These are phyloP conservation scores for Cenopis cana DNA, from an alignment of 2,888 invertebrate species.

Conservation along the genomic window DNA sequence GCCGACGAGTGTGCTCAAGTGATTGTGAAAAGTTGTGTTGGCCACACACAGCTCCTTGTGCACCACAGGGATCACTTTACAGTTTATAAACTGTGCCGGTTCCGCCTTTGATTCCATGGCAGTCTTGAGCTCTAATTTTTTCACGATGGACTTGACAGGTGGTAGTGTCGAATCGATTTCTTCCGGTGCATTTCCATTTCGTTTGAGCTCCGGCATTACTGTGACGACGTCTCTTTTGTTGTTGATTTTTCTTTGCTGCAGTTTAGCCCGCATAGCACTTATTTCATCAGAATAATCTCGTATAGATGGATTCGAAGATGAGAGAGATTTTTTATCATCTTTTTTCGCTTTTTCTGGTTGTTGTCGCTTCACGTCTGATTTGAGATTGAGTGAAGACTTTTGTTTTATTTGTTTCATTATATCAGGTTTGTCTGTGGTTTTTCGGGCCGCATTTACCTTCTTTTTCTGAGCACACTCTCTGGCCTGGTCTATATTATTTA, in stretches of 20 bases:
- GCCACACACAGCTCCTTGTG: conserved; percentile 80
- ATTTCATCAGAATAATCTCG: conserved; percentile 82
- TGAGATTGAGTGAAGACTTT: conserved; percentile 77
- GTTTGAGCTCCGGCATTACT: conserved; percentile 64
- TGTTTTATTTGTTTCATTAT: conserved; percentile 76
- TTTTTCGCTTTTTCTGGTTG: conserved; percentile 73
- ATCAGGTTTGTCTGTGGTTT: conserved; percentile 71
- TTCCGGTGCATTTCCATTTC: conserved; percentile 68
- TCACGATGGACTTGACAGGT: conserved; percentile 80
- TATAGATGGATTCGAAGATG: conserved; percentile 68
- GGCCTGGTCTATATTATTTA: conserved; percentile 82
- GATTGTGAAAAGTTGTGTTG: conserved; percentile 79
- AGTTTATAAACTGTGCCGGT: conserved; percentile 70
- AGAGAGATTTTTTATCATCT: conserved; percentile 75
- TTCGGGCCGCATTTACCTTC: conserved; percentile 67
- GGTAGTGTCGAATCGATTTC: conserved; percentile 73
- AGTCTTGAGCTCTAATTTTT: conserved; percentile 79
- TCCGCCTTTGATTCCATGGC: conserved; percentile 77
- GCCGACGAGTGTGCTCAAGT: conserved; percentile 82
- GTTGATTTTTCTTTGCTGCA: conserved; percentile 77
- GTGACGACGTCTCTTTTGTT: conserved; percentile 75
- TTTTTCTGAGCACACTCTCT: conserved; percentile 85
- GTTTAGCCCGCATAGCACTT: conserved; percentile 78
- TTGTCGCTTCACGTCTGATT: conserved; percentile 72
- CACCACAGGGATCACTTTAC: conserved; percentile 79